Conservation (phyloP, 2,888 invertebrate genomes). For the Cerceris rybyensis region DNA sequence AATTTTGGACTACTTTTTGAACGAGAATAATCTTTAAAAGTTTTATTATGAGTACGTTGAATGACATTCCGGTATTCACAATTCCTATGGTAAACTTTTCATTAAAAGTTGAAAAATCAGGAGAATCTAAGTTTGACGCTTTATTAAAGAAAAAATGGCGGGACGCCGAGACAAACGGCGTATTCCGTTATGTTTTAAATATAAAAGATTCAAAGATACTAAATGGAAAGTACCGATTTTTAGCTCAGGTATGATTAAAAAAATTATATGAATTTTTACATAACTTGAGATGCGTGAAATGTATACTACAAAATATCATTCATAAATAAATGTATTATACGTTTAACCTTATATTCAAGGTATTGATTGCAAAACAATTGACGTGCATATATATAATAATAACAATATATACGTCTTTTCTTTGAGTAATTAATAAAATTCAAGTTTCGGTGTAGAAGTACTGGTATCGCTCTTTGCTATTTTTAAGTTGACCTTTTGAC, state of each 20-base stretch:
- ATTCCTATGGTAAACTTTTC: neutral
- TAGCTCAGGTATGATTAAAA: slow-evolving; percentile 70
- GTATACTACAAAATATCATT: neutral
- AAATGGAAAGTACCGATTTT: slow-evolving; percentile 71
- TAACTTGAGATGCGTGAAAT: neutral
- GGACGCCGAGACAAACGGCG: slow-evolving; percentile 63
- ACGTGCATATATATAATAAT: too few species aligned
- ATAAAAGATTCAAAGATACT: slow-evolving; percentile 69
- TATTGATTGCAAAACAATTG: too few species aligned
- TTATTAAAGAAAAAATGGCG: slow-evolving; percentile 72
- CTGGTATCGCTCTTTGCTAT: too few species aligned
- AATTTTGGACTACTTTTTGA: too few species aligned
- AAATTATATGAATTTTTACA: neutral
- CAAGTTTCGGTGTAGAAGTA: too few species aligned
- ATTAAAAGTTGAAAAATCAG: neutral
- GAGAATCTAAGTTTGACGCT: slow-evolving; percentile 70
- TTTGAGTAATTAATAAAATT: too few species aligned
- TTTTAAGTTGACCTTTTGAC: too few species aligned
- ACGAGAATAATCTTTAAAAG: too few species aligned
- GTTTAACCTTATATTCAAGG: too few species aligned
- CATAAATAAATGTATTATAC: neutral
- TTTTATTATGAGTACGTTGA: neutral
- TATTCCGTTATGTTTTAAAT: slow-evolving; percentile 73
- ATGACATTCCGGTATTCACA: neutral
- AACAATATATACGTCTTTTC: too few species aligned